These are phyloP conservation scores for Euborellia annulipes DNA, from an alignment of 1,140 invertebrate genomes.

Conservation along the genomic window DNA sequence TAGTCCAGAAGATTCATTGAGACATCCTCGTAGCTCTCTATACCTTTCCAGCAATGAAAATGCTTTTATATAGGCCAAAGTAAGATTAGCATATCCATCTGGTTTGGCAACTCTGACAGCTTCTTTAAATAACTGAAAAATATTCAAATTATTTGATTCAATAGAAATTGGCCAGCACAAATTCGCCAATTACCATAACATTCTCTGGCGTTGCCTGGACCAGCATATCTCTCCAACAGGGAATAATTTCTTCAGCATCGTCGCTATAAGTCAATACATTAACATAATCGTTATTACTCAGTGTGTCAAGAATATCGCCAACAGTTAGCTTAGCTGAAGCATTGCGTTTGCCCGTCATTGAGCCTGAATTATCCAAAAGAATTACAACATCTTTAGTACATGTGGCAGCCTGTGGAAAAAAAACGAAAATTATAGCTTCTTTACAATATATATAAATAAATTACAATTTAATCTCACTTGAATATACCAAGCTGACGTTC, in stretches of 20 bases:
- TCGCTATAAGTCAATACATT: conserved; percentile 73
- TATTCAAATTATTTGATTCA: no score
- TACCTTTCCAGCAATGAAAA: conserved; percentile 58
- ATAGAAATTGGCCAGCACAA: no score
- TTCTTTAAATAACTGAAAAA: conserved; percentile 41
- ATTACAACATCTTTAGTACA: conserved; percentile 96
- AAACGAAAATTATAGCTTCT: neutral
- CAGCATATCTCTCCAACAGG: conserved; percentile 65
- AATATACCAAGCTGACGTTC: no score
- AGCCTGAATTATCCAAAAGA: conserved; percentile 88
- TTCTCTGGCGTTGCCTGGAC: conserved; percentile 88
- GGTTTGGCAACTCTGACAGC: conserved; percentile 50
- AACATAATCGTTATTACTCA: conserved; percentile 96
- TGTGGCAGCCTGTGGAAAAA: conserved; percentile 80
- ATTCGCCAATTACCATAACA: conserved; percentile 30
- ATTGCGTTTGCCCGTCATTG: conserved; percentile 79
- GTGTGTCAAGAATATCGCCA: conserved; percentile 74
- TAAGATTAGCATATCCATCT: conserved; percentile 72
- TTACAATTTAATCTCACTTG: neutral
- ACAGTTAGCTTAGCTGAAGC: conserved; percentile 65
- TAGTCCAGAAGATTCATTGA: conserved; percentile 26
- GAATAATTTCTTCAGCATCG: conserved; percentile 44
- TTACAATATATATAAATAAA: neutral
- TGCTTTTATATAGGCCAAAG: conserved; percentile 64
- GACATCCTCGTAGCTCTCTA: conserved; percentile 30